A percentile compares a stretch with the other conserved stretches of the same genome.
Conservation (phyloP, 2,113 vertebrate species). For the Callipepla squamata region DNA sequence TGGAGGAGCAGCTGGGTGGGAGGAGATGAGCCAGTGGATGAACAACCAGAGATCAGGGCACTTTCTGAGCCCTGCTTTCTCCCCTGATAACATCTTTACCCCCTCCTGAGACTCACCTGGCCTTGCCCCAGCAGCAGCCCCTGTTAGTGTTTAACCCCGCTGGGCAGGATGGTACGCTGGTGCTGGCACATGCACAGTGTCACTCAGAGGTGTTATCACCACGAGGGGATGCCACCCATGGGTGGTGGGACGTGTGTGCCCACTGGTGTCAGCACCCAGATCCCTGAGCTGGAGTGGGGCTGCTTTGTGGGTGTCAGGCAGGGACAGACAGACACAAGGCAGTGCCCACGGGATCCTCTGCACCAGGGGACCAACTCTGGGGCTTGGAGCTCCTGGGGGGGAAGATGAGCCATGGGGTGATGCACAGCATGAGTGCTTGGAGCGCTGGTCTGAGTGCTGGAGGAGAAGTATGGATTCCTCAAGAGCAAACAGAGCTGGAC, state of each 20-base stretch:
- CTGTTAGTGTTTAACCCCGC: not conserved
- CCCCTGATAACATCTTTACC: not conserved
- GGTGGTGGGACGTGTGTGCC: accelerated
- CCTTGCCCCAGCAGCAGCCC: not conserved
- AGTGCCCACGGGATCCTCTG: not conserved
- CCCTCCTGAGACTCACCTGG: not conserved
- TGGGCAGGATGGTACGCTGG: not conserved
- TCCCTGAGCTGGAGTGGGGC: not conserved
- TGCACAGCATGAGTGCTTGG: accelerated
- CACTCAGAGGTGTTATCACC: not conserved
- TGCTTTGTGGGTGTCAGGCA: not conserved
- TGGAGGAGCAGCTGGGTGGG: not conserved
- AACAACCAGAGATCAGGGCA: not conserved
- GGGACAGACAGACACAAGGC: not conserved
- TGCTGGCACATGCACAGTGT: not conserved
- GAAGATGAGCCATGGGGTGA: not conserved
- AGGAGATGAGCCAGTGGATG: not conserved
- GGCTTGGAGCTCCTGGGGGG: not conserved
- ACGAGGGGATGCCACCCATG: accelerated
- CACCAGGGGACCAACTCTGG: not conserved
- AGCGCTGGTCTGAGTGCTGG: not conserved
- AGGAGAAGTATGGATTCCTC: not conserved
- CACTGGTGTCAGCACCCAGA: accelerated
- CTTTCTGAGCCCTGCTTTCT: not conserved
- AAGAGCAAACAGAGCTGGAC: constrained; percentile 38